Evolutionary conservation across 2,113 vertebrate genomes (phyloP), one percentile per base, ranked within the genome.

Genomic region (Hylia prasina): DNA sequence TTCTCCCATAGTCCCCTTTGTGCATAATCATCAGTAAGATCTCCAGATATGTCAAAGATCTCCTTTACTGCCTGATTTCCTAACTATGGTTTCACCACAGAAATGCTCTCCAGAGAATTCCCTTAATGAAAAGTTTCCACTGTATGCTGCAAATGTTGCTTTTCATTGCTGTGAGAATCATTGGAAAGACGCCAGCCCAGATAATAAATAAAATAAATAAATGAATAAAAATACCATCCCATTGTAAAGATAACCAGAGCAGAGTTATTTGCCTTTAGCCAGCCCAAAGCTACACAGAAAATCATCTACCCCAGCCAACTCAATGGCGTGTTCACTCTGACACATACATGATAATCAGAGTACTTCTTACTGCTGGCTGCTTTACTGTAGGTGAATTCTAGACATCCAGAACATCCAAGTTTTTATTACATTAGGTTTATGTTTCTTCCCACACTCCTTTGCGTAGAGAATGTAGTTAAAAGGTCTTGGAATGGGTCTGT

Each of bases 271-370:
- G 92, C 23, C 61, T 68, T 92, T 66, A 77, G 28, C 5, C n/a
- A 27, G 30, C 58, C 39, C 11, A 1, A 88, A 16, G 7, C 10
- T 82, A 23, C 14, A 15, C 2, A 5, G 79, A 42, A 40, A 15
- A 73, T 17, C 24, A 81, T 24, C 27, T 54, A 24, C 24, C 10
- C 16, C 7, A 68, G 15, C 11, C 61, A 47, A 48, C 17, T 56
- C 33, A 37, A 23, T 2, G 2, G 24, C 0, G 0, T 39, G 4
- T 60, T 78, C 64, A 35, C 22, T 71, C 44, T 45, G 44, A 53
- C 3, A 15, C 25, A 20, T 48, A 39, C 40, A 12, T 63, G 17
- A 7, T 54, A 69, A 66, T 68, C 1, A 1, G 61, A 75, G 12
- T 48, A 37, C 15, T 82, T 69, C 28, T 35, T 85, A 50, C 9